Percentiles rank a stretch among this genome's conserved stretches.
phyloP scores from a whole-genome alignment of 2,888 invertebrate species.

The Platerodrilus igneus region DNA sequence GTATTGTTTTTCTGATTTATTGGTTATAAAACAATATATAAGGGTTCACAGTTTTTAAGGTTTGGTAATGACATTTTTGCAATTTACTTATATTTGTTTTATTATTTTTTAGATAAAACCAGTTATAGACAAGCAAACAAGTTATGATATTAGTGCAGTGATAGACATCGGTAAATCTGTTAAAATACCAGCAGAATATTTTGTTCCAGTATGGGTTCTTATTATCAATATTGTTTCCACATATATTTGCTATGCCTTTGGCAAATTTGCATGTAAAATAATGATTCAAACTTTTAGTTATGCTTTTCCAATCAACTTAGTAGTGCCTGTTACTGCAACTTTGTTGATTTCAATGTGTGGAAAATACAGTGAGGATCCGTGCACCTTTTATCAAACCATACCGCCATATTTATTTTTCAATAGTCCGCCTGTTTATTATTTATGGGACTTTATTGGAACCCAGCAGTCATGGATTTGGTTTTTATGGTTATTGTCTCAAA shows the following conservation, averaged over 20 bases:
- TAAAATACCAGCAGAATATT: slow-evolving; percentile 22
- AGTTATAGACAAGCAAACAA: slow-evolving; percentile 38
- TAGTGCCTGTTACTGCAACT: slow-evolving; percentile 69
- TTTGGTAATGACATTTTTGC: too few relatives aligned
- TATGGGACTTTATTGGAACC: slow-evolving; percentile 54
- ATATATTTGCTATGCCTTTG: slow-evolving; percentile 62
- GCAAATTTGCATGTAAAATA: slow-evolving; percentile 83
- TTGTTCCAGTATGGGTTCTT: slow-evolving; percentile 56
- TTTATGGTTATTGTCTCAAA: slow-evolving; percentile 75
- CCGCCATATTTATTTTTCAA: slow-evolving; percentile 89
- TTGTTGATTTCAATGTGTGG: slow-evolving; percentile 65
- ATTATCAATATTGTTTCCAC: slow-evolving; percentile 63
- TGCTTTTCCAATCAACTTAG: slow-evolving; percentile 74
- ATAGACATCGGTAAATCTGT: slow-evolving; percentile 27
- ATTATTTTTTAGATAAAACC: slow-evolving; percentile 49
- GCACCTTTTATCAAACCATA: slow-evolving; percentile 67
- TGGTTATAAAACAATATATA: too few relatives aligned
- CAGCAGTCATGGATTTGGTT: slow-evolving; percentile 76
- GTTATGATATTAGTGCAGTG: slow-evolving; percentile 37
- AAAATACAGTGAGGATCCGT: slow-evolving; percentile 60
- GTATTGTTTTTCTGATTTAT: too few relatives aligned
- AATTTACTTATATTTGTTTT: slow-evolving; percentile 5
- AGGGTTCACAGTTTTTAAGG: too few relatives aligned
- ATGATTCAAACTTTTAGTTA: slow-evolving; percentile 85
- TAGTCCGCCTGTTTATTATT: slow-evolving; percentile 47